Evolutionary conservation across 2,113 vertebrate genomes (phyloP), one percentile per base, ranked within the genome.

Genomic region (Ciconia stormi): DNA sequence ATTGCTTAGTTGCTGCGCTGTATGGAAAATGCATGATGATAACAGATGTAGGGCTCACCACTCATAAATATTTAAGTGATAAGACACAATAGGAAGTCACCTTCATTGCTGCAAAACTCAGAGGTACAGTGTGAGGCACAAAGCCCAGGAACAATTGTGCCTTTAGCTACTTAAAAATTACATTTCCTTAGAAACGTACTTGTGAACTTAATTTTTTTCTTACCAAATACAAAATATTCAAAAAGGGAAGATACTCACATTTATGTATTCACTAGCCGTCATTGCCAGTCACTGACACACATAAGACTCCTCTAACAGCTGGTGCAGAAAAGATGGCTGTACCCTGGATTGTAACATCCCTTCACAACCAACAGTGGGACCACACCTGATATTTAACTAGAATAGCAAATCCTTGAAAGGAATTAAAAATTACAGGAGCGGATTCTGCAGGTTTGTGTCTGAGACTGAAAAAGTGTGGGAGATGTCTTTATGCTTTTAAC

Each of bases 61-160:
- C 79, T 90, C 87, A 96, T 97, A 93, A 97, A 97, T 97, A 97
- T 96, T 98, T 95, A 93, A 97, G 76, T 55, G 82, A 76, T 73
- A 25, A 91, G 88, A 52, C 92, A 96, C 77, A 94, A 85, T 16
- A 91, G 89, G 87, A 56, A 88, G 63, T 58, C 79, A 55, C 66
- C 49, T 86, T 87, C 58, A 87, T 72, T 90, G 38, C 10, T 85
- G 88, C 55, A 93, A 82, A 90, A 83, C 53, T 78, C 72, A 79
- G 76, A 90, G 50, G 22, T 84, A 58, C 32, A 58, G 12, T 17
- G 23, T 30, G 87, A 95, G 49, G 19, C 18, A 94, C 72, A 93
- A 96, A 90, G 62, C 50, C 47, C 50, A 55, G 26, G 59, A 95
- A 69, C 10, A 88, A 87, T 38, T 38, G 38, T 67, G 38, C 29